Percentiles rank a stretch among this genome's conserved stretches.
Evolutionary conservation across 2,113 vertebrate genomes (phyloP).

Genomic region (Rhabdornis inornatus): DNA sequence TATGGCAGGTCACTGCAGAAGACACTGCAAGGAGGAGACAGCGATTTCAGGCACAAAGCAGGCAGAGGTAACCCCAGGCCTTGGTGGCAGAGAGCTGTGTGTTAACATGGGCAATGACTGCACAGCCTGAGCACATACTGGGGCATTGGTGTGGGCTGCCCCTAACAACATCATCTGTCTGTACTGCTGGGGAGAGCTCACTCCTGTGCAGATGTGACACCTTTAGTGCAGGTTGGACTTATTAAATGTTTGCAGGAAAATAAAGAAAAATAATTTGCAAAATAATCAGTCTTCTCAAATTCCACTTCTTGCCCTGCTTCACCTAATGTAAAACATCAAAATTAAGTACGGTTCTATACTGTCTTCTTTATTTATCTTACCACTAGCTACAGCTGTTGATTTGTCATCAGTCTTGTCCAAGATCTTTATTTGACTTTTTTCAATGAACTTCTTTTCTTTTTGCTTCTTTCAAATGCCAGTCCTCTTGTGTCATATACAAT

Average conservation of each 20-base stretch:
- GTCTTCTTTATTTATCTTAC: neutral
- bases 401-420: neutral
- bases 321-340: neutral
- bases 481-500: neutral
- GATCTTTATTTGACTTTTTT: neutral
- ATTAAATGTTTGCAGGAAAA: neutral
- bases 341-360: neutral
- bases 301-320: neutral
- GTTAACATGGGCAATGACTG: no score
- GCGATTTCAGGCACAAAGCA: neutral
- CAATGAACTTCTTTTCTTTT: neutral
- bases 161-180: accelerated
- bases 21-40: neutral
- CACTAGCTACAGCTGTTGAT: neutral
- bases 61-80: neutral
- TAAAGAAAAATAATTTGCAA: neutral
- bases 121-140: neutral
- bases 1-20: neutral
- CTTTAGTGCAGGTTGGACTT: neutral
- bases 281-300: neutral
- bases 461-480: neutral
- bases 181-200: accelerated
- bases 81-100: neutral
- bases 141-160: neutral
- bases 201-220: neutral